Percentiles rank a stretch among this genome's conserved stretches.
Conservation (phyloP, 2,113 vertebrate genomes). For the Tachysurus vachellii region DNA sequence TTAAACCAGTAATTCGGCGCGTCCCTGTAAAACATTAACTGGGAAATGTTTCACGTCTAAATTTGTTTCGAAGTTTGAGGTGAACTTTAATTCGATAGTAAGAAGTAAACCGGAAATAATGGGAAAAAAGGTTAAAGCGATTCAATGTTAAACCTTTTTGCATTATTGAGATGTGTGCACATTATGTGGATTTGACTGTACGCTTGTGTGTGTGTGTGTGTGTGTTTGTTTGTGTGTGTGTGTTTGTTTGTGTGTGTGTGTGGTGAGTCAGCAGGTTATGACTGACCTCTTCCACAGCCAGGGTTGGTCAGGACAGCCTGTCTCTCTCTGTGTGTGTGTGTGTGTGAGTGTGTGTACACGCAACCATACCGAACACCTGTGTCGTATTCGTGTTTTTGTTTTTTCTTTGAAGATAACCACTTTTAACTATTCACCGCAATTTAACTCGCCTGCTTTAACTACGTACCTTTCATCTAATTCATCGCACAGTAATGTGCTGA, state of each 20-base stretch:
- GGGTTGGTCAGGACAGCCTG: constrained; percentile 64
- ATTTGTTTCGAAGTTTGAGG: not conserved
- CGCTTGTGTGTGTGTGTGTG: constrained; percentile 12
- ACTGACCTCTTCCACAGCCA: constrained; percentile 64
- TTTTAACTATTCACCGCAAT: not conserved
- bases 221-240: not conserved
- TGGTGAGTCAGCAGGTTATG: constrained; percentile 68
- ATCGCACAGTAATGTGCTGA: not conserved
- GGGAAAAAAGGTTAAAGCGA: not conserved
- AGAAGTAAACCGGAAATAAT: not conserved
- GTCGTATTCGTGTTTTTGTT: too few species aligned
- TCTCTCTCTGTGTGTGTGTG: constrained; percentile 60
- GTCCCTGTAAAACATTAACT: not conserved
- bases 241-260: constrained; percentile 41
- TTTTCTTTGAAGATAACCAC: not conserved
- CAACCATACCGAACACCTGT: not conserved
- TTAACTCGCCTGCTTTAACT: not conserved
- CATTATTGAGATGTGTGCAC: not conserved
- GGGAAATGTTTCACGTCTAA: not conserved
- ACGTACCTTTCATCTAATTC: not conserved
- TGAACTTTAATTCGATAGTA: not conserved
- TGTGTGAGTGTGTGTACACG: not conserved
- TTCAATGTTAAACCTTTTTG: not conserved
- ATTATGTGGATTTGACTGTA: not conserved
- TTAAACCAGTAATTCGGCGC: too few species aligned